Percentiles rank a stretch among this genome's conserved stretches.
phyloP scores from a whole-genome alignment of 2,888 invertebrate genomes.

The Chrysolina americana region DNA sequence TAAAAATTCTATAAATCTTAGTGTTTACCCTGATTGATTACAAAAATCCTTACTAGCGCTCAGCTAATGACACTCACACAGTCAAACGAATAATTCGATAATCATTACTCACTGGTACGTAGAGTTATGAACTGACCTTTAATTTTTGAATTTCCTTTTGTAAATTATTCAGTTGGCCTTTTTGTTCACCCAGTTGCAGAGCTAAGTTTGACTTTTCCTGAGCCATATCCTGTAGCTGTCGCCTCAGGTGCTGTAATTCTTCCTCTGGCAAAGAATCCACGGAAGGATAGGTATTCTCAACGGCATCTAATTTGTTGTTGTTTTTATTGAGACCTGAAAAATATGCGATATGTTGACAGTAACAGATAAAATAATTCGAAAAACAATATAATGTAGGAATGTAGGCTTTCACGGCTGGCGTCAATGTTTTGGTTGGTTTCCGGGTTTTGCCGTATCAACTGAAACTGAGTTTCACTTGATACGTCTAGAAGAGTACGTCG shows the following conservation, averaged over 20 bases:
- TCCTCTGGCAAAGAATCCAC: conserved; percentile 69
- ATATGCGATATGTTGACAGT: not conserved
- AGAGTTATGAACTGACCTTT: conserved; percentile 71
- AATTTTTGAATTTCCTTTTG: conserved; percentile 79
- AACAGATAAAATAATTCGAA: not conserved
- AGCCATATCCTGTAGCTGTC: conserved; percentile 76
- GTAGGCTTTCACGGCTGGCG: too few species aligned
- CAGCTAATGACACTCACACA: too few species aligned
- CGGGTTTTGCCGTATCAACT: too few species aligned
- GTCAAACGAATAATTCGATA: not conserved
- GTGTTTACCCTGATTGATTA: too few species aligned
- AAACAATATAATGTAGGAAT: not conserved
- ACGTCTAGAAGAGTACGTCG: too few species aligned
- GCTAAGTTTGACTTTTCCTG: conserved; percentile 79
- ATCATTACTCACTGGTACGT: not conserved
- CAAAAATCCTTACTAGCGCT: too few species aligned
- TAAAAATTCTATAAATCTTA: too few species aligned
- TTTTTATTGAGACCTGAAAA: conserved; percentile 59
- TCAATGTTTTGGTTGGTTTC: too few species aligned
- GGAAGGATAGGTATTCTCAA: conserved; percentile 53
- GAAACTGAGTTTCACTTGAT: too few species aligned
- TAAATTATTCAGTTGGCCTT: conserved; percentile 78
- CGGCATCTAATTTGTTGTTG: conserved; percentile 63
- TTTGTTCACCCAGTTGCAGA: conserved; percentile 77
- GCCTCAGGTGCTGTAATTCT: conserved; percentile 77